phyloP scores from a whole-genome alignment of 2,797 vertebrate genomes.

The Taenioides sp. region DNA sequence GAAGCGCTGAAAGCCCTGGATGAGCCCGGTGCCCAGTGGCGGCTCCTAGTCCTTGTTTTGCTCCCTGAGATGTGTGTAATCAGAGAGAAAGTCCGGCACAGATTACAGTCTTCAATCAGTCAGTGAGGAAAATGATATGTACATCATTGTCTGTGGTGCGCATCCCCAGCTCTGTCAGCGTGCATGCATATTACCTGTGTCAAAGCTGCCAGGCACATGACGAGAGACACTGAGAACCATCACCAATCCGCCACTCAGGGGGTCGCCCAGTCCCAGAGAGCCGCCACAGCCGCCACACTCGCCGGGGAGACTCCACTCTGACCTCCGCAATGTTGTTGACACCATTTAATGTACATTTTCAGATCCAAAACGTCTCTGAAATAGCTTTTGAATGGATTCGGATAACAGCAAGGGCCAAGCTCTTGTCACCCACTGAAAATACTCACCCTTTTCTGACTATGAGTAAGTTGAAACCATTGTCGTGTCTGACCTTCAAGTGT shows the following conservation, averaged over 20 bases:
- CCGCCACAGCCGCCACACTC: constrained; percentile 67
- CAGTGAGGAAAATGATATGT: constrained; percentile 85
- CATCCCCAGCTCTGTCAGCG: constrained; percentile 72
- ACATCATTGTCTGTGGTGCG: constrained; percentile 79
- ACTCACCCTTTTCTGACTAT: constrained; percentile 27
- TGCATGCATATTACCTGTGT: constrained; percentile 83
- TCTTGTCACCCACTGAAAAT: constrained; percentile 65
- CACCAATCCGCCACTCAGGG: constrained; percentile 76
- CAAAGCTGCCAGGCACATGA: constrained; percentile 80
- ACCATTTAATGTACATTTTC: constrained; percentile 80
- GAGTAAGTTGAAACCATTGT: constrained; percentile 54
- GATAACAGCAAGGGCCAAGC: constrained; percentile 49
- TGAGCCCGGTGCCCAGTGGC: constrained; percentile 77
- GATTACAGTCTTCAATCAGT: constrained; percentile 88
- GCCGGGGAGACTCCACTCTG: constrained; percentile 71
- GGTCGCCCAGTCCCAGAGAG: constrained; percentile 50
- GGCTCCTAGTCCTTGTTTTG: constrained; percentile 81
- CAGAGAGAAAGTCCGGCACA: constrained; percentile 83
- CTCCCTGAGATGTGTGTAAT: constrained; percentile 80
- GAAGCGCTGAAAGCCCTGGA: constrained; percentile 79
- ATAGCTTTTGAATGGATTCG: constrained; percentile 64
- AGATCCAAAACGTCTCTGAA: constrained; percentile 67
- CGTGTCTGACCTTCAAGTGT: constrained; percentile 62
- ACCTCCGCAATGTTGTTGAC: constrained; percentile 73
- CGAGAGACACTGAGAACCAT: constrained; percentile 77